Percentiles rank a stretch among this genome's conserved stretches.
Evolutionary conservation across 2,797 vertebrate species (phyloP).

Genomic region (Rhynchotus rufescens): DNA sequence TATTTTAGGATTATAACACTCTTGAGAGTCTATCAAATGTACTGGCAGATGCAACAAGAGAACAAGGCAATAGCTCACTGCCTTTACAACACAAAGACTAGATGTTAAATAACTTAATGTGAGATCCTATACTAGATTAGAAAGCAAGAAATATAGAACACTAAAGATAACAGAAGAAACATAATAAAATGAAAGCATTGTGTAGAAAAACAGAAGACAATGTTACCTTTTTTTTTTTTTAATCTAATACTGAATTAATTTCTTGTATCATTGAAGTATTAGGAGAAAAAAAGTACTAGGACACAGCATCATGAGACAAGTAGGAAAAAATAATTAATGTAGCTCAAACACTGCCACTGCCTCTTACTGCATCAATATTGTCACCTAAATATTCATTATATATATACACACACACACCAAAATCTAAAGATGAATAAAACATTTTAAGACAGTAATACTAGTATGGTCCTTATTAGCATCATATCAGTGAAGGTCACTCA

Average conservation of each 20-base stretch:
- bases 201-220: slow-evolving; percentile 9
- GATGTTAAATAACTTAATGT: slow-evolving; percentile 36
- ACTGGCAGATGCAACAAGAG: neutral
- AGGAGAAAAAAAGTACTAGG: neutral
- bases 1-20: neutral
- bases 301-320: neutral
- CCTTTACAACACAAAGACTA: neutral
- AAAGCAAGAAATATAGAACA: slow-evolving; percentile 8
- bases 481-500: neutral
- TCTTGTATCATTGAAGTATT: neutral
- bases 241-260: neutral
- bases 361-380: neutral
- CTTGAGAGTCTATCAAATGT: neutral
- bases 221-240: neutral
- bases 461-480: no score
- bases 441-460: neutral
- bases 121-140: neutral
- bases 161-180: neutral
- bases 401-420: no score
- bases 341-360: neutral
- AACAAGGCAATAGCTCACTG: neutral
- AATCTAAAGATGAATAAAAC: neutral
- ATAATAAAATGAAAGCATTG: neutral
- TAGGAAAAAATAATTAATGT: neutral
- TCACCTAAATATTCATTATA: no score